A percentile compares a stretch with the other conserved stretches of the same genome.
Evolutionary conservation across 2,888 invertebrate genomes (phyloP).

Genomic region (Heliothis peltigera): DNA sequence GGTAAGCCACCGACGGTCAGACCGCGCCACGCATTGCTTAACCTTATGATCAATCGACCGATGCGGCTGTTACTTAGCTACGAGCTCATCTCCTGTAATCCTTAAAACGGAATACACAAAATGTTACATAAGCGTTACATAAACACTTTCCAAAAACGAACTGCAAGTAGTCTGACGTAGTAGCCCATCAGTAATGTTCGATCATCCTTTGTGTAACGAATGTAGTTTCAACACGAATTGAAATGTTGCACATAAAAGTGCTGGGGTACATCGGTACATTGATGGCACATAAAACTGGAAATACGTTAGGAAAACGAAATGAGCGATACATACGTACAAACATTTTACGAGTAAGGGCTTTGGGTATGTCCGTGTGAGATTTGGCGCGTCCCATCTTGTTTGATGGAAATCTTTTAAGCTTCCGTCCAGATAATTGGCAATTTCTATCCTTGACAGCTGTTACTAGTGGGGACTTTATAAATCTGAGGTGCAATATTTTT

Average conservation of each 20-base stretch:
- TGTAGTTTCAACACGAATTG: slow-evolving; percentile 25
- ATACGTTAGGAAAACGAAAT: slow-evolving; percentile 33
- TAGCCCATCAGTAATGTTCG: slow-evolving; percentile 20
- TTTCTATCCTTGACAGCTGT: not conserved
- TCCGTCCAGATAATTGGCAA: not conserved
- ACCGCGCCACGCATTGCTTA: too few species aligned
- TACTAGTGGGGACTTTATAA: not conserved
- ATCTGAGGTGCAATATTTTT: not conserved
- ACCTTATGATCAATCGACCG: too few species aligned
- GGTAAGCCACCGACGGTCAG: too few species aligned
- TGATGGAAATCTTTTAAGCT: slow-evolving; percentile 24
- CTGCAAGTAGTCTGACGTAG: slow-evolving; percentile 26
- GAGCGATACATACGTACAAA: slow-evolving; percentile 27
- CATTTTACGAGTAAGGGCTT: slow-evolving; percentile 50
- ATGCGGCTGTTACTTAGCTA: too few species aligned
- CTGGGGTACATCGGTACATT: slow-evolving; percentile 20
- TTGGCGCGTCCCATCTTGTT: slow-evolving; percentile 16
- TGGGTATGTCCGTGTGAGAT: slow-evolving; percentile 19
- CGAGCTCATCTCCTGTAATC: too few species aligned
- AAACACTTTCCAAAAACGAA: not conserved
- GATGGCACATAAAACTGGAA: slow-evolving; percentile 42
- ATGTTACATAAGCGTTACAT: too few species aligned
- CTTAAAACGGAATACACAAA: too few species aligned
- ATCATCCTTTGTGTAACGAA: slow-evolving; percentile 19
- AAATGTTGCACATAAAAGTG: slow-evolving; percentile 33